Conservation (phyloP, 2,888 invertebrate species). For the Girardia tigrina region DNA sequence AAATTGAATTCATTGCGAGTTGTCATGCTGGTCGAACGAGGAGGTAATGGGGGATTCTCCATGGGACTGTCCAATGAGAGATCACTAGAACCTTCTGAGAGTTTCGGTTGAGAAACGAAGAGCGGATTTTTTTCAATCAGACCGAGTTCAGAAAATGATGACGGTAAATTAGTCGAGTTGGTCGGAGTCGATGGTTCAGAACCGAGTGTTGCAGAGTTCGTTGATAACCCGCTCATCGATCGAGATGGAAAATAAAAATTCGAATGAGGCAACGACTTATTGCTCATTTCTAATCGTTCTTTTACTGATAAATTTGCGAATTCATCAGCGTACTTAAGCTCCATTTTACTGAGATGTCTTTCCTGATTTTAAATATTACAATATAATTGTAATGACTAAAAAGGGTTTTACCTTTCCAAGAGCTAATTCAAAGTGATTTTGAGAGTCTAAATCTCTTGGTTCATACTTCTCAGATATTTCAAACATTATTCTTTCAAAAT, state of each 20-base stretch:
- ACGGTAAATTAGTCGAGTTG: no score
- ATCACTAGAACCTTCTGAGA: background rate
- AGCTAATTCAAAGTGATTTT: conserved; percentile 11
- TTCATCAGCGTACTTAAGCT: background rate
- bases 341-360: background rate
- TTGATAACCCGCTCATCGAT: background rate
- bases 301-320: background rate
- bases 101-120: background rate
- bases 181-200: background rate
- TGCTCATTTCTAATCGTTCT: conserved; percentile 10
- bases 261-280: background rate
- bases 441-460: background rate
- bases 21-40: background rate
- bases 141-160: no score
- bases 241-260: background rate
- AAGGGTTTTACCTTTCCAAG: background rate
- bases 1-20: conserved; percentile 10
- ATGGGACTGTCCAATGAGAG: background rate
- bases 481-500: background rate
- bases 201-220: background rate
- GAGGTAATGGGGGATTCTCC: background rate
- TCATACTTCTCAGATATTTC: conserved; percentile 12
- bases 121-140: no score
- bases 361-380: background rate
- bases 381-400: background rate